Evolutionary conservation across 2,888 invertebrate species (phyloP).

Genomic region (Drosophila hawaiiensis): DNA sequence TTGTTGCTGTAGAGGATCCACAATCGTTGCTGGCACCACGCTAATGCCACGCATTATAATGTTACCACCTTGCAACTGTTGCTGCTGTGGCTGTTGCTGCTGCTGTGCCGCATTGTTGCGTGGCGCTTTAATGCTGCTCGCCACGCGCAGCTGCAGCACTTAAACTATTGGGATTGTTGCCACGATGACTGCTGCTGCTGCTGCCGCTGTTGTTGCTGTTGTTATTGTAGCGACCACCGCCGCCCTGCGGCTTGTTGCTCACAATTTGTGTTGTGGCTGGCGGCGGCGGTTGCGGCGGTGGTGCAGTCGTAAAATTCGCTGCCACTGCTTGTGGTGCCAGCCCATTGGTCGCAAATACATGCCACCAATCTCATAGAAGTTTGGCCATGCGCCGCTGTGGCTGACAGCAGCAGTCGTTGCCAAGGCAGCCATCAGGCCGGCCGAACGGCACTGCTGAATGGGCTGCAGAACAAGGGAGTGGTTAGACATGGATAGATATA

Average conservation of each 20-base stretch:
- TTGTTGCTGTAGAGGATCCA: slow-evolving; percentile 69
- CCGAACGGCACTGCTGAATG: slow-evolving; percentile 88
- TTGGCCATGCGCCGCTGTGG: slow-evolving; percentile 85
- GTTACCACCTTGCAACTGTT: slow-evolving; percentile 67
- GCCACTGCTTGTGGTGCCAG: slow-evolving; percentile 89
- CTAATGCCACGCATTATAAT: slow-evolving; percentile 74
- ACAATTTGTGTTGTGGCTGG: slow-evolving; percentile 72
- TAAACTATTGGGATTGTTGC: slow-evolving; percentile 78
- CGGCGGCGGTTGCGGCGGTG: slow-evolving; percentile 78
- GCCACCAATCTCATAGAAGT: slow-evolving; percentile 89
- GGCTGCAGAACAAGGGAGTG: slow-evolving; percentile 83
- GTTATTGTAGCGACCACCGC: slow-evolving; percentile 79
- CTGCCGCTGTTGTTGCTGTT: not conserved
- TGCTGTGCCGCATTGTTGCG: slow-evolving; percentile 78
- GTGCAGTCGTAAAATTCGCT: slow-evolving; percentile 78
- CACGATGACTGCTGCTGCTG: slow-evolving; percentile 73
- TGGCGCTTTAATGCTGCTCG: slow-evolving; percentile 81
- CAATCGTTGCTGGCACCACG: slow-evolving; percentile 76
- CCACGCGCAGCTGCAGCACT: slow-evolving; percentile 70
- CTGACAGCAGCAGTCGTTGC: slow-evolving; percentile 85
- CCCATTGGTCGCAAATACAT: slow-evolving; percentile 90
- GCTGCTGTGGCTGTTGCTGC: slow-evolving; percentile 37
- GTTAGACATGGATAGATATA: not conserved
- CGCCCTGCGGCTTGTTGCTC: slow-evolving; percentile 74
- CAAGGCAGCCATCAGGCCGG: slow-evolving; percentile 87